A percentile compares a stretch with the other conserved stretches of the same genome.
Evolutionary conservation across 2,113 vertebrate species (phyloP).

Genomic region (Mesoclemmys tuberculata): DNA sequence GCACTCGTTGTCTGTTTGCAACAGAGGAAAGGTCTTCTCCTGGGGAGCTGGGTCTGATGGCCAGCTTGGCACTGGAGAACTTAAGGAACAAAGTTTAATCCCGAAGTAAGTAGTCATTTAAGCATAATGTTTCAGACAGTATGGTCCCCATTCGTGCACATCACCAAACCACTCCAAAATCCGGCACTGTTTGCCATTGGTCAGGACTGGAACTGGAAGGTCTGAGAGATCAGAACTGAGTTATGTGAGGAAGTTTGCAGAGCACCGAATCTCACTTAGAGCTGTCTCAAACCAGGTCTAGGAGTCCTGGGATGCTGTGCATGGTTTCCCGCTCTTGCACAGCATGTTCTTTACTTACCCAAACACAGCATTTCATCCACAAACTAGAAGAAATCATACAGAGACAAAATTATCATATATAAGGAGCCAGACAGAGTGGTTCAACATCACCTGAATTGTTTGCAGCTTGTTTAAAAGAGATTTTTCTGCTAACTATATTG

Average conservation of each 20-base stretch:
- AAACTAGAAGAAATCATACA: neutral
- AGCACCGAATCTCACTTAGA: neutral
- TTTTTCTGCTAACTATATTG: neutral
- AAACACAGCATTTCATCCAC: neutral
- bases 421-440: neutral
- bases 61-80: constrained; percentile 68
- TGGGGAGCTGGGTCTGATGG: constrained; percentile 74
- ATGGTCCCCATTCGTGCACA: neutral
- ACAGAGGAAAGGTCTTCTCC: constrained; percentile 62
- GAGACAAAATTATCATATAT: neutral
- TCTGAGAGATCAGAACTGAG: neutral
- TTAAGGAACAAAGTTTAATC: constrained; percentile 5
- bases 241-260: neutral
- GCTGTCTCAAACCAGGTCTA: neutral
- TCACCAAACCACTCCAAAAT: neutral
- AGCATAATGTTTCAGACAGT: neutral
- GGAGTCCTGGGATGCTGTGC: neutral
- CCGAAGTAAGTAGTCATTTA: constrained; percentile 55
- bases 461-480: neutral
- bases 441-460: neutral
- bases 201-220: neutral
- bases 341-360: neutral
- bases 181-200: neutral
- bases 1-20: constrained; percentile 66
- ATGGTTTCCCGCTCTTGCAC: neutral